These are phyloP conservation scores for Atherinosoma microstoma DNA, from an alignment of 2,797 vertebrate species.

Conservation along the genomic window DNA sequence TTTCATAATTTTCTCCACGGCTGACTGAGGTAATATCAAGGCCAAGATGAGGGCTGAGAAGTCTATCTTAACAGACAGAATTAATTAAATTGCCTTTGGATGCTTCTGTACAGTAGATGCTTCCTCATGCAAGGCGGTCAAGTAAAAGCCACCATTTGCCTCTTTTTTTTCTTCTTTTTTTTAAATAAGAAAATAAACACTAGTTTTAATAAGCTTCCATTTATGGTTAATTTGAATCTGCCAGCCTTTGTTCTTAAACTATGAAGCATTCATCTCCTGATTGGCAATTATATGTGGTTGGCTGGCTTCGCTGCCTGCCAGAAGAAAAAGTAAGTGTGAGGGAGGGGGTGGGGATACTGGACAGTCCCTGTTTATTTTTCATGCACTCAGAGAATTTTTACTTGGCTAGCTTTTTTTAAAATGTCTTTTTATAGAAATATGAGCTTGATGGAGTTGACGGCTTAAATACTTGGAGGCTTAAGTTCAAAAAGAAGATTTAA, in stretches of 20 bases:
- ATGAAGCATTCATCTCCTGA: conserved; percentile 63
- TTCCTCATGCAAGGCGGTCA: conserved; percentile 1
- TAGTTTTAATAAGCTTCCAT: conserved; percentile 59
- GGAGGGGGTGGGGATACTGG: conserved; percentile 16
- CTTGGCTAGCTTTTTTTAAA: conserved; percentile 16
- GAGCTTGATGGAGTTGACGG: conserved; percentile 49
- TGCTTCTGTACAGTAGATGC: conserved; percentile 5
- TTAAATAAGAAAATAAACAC: conserved; percentile 29
- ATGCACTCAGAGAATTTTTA: conserved; percentile 43
- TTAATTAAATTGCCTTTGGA: conserved; percentile 31
- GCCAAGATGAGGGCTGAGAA: conserved; percentile 15
- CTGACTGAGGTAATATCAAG: conserved; percentile 36
- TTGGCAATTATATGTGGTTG: conserved; percentile 70
- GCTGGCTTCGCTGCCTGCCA: conserved; percentile 51
- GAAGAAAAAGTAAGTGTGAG: conserved; percentile 1
- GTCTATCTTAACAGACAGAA: conserved; percentile 28
- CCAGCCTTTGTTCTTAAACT: conserved; percentile 67
- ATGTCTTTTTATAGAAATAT: conserved; percentile 40
- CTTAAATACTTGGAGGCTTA: conserved; percentile 39
- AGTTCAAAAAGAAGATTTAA: conserved; percentile 43
- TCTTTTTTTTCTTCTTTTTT: conserved; percentile 1
- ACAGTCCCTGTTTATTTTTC: conserved; percentile 38
- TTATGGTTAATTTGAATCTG: conserved; percentile 52
- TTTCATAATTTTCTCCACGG: conserved; percentile 34
- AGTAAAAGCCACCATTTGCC: conserved; percentile 16